These are phyloP conservation scores for Spermophilus dauricus DNA, from an alignment of 2,113 vertebrate genomes.

Conservation along the genomic window DNA sequence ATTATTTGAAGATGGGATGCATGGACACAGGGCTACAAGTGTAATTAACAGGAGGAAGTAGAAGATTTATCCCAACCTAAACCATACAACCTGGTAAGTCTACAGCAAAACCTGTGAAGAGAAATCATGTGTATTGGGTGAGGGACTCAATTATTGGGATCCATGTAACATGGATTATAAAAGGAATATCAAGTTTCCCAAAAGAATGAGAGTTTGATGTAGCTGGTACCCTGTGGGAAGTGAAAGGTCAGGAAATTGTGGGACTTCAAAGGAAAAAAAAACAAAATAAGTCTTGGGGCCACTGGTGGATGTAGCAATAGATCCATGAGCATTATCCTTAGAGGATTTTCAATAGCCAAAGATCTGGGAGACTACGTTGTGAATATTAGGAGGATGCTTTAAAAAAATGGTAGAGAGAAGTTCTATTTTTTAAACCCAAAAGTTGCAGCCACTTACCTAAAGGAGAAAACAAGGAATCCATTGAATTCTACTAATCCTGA, in stretches of 20 bases:
- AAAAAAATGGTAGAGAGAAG: not conserved
- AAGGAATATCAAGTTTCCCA: not conserved
- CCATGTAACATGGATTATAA: not conserved
- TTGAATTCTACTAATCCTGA: not conserved
- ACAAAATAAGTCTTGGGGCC: not conserved
- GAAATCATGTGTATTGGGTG: not conserved
- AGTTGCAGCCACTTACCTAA: not conserved
- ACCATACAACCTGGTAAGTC: not conserved
- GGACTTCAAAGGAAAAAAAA: not conserved
- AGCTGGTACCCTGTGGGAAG: not conserved
- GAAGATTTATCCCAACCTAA: not conserved
- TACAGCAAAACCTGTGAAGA: not conserved
- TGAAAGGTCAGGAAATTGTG: not conserved
- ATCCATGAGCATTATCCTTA: not conserved
- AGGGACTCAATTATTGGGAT: not conserved
- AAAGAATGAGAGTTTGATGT: not conserved
- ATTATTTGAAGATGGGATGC: not conserved
- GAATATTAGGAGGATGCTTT: not conserved
- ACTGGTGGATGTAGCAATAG: not conserved
- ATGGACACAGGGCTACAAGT: not conserved
- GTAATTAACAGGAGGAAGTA: not conserved
- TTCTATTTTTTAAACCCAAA: not conserved
- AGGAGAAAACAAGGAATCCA: not conserved
- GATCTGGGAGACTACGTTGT: not conserved
- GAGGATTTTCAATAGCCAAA: not conserved